Evolutionary conservation across 2,113 vertebrate genomes (phyloP).

Genomic region (Pandion haliaetus): DNA sequence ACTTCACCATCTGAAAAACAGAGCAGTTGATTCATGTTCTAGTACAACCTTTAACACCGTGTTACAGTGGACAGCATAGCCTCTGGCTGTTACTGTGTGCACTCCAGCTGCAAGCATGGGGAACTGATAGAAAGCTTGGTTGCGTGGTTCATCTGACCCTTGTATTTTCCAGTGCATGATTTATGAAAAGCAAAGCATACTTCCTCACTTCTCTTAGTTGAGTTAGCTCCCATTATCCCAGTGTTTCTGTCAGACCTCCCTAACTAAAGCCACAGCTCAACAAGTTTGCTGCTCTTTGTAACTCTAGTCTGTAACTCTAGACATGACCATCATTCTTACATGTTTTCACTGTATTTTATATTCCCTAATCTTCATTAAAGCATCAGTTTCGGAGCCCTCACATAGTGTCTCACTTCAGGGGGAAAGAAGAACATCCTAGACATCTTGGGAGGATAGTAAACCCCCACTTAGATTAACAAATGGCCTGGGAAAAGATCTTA

Average conservation of each 20-base stretch:
- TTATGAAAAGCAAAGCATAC: background rate
- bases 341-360: background rate
- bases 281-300: background rate
- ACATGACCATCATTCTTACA: fast-evolving
- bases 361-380: background rate
- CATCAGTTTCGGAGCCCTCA: background rate
- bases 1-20: background rate
- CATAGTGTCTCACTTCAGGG: background rate
- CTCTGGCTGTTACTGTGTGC: background rate
- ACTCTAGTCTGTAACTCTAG: background rate
- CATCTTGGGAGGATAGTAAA: background rate
- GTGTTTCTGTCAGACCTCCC: background rate
- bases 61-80: background rate
- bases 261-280: background rate
- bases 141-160: background rate
- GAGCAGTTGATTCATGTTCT: background rate
- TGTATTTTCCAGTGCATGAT: background rate
- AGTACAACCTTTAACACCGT: background rate
- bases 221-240: background rate
- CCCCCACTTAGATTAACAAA: background rate
- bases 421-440: background rate
- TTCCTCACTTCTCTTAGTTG: background rate
- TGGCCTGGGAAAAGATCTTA: background rate
- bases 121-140: background rate
- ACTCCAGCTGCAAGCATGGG: background rate